Evolutionary conservation across 2,888 invertebrate genomes (phyloP).

Genomic region (Himalopsyche tibetana): DNA sequence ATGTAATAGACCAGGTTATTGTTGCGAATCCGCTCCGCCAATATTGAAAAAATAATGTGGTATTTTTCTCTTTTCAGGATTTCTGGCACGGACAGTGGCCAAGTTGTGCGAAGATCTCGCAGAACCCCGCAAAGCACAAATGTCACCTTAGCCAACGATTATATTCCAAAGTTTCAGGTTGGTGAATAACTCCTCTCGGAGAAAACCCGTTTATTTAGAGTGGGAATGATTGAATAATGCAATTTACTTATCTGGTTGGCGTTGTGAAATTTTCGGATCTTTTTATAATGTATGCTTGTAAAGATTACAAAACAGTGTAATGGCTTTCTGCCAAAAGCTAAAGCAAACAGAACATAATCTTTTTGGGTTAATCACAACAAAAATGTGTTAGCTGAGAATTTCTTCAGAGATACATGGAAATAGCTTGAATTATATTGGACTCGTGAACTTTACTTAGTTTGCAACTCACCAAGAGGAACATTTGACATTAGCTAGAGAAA

Average conservation of each 20-base stretch:
- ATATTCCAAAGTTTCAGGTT: constrained; percentile 72
- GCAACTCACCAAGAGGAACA: no score
- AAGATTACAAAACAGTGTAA: neutral
- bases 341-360: no score
- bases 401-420: no score
- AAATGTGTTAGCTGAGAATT: no score
- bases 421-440: no score
- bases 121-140: constrained; percentile 68
- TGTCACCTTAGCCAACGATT: constrained; percentile 71
- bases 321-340: neutral
- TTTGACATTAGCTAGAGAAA: no score
- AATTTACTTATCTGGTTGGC: no score
- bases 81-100: neutral
- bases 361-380: no score
- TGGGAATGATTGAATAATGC: neutral
- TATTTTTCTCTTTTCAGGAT: neutral
- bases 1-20: no score
- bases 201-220: neutral
- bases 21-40: no score
- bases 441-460: no score
- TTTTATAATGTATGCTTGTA: neutral
- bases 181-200: constrained; percentile 45
- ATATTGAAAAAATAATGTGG: no score
- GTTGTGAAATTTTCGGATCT: neutral
- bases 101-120: constrained; percentile 35